Evolutionary conservation across 2,113 vertebrate species (phyloP).

Genomic region (Coptodon rendalli): DNA sequence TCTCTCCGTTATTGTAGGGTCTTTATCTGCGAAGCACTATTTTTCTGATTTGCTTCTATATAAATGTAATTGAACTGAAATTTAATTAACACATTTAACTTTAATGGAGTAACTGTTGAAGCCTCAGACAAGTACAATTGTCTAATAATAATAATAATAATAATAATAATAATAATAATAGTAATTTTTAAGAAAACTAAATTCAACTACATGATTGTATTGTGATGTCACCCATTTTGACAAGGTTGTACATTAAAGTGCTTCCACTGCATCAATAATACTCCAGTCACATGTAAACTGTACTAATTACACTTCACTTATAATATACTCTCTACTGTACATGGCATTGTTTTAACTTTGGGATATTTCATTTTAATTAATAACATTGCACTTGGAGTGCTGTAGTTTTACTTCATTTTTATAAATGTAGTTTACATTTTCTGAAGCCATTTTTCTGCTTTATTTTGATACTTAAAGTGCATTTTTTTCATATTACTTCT

Average conservation of each 20-base stretch:
- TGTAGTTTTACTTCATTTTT: neutral
- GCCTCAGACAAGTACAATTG: neutral
- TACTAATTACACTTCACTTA: neutral
- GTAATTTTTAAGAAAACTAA: neutral
- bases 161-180: neutral
- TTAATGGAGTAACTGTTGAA: neutral
- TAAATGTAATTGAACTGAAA: neutral
- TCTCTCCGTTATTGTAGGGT: neutral
- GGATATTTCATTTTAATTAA: neutral
- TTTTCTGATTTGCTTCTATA: neutral
- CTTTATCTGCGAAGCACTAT: neutral
- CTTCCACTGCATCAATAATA: neutral
- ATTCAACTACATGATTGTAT: neutral
- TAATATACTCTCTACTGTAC: fast-evolving
- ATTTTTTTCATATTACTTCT: neutral
- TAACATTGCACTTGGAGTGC: neutral
- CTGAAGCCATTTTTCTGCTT: neutral
- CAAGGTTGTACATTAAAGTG: neutral
- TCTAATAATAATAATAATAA: neutral
- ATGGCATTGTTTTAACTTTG: neutral
- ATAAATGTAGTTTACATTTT: neutral
- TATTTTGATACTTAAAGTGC: neutral
- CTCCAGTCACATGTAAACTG: neutral
- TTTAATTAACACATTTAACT: neutral
- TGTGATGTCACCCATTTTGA: neutral